These are phyloP conservation scores for Heteropelma amictum DNA, from an alignment of 2,888 invertebrate genomes.

Conservation along the genomic window DNA sequence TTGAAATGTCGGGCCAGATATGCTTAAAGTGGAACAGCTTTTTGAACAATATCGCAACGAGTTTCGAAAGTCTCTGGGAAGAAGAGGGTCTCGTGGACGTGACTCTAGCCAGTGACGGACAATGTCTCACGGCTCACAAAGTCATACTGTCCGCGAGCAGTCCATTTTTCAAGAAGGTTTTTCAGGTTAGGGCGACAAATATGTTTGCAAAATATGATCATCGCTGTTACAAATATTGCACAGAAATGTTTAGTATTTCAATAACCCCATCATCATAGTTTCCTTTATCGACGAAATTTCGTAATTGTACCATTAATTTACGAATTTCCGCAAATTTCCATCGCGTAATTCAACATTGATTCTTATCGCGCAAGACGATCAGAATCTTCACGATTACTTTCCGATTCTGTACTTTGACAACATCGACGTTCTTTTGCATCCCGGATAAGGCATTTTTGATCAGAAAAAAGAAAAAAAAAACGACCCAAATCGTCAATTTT, in stretches of 20 bases:
- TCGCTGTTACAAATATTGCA: not conserved
- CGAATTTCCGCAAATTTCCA: too few species aligned
- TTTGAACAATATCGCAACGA: conserved; percentile 82
- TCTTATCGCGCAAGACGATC: too few species aligned
- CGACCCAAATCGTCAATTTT: conserved; percentile 36
- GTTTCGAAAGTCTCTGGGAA: conserved; percentile 83
- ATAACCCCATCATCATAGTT: too few species aligned
- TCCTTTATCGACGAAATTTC: too few species aligned
- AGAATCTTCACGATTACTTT: not conserved
- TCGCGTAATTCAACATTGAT: too few species aligned
- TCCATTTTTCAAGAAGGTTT: conserved; percentile 83
- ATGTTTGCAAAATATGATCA: not conserved
- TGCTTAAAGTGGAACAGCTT: conserved; percentile 86
- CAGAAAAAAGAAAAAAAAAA: not conserved
- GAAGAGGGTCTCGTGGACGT: conserved; percentile 84
- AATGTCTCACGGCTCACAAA: conserved; percentile 84
- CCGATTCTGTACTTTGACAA: not conserved
- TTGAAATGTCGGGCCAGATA: conserved; percentile 80
- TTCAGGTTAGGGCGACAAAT: conserved; percentile 79
- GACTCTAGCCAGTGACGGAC: conserved; percentile 84
- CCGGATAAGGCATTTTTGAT: not conserved
- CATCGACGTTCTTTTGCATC: not conserved
- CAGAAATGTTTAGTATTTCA: too few species aligned
- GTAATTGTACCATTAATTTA: too few species aligned
- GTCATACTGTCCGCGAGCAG: conserved; percentile 85